Conservation (phyloP, 2,888 invertebrate genomes). For the Notodonta ziczac region DNA sequence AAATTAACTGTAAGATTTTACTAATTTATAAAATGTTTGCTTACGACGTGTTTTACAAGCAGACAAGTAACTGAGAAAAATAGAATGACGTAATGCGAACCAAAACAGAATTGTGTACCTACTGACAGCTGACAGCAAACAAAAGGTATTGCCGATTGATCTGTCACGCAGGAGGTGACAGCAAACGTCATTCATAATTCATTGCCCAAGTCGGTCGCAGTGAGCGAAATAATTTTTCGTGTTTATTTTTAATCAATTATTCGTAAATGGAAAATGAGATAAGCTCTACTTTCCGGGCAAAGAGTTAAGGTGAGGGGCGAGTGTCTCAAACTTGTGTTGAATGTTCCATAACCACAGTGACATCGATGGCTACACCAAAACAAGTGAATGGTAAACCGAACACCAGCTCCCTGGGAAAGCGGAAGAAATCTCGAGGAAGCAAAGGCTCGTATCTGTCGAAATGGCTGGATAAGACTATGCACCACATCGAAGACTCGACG, state of each 20-base stretch:
- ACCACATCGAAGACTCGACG: conserved; percentile 69
- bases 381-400: conserved; percentile 72
- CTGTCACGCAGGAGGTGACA: conserved; percentile 22
- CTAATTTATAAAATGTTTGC: too few relatives aligned
- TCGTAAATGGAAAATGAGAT: conserved; percentile 45
- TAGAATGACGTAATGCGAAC: too few relatives aligned
- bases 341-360: conserved; percentile 31
- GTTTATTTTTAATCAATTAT: conserved; percentile 29
- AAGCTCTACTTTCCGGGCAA: conserved; percentile 27
- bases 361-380: conserved; percentile 75
- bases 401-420: conserved; percentile 75
- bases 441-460: conserved; percentile 76
- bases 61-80: too few relatives aligned
- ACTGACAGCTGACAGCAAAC: too few relatives aligned
- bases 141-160: too few relatives aligned
- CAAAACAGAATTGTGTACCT: too few relatives aligned
- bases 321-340: conserved; percentile 20
- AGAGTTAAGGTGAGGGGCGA: conserved; percentile 29
- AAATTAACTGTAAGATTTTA: too few relatives aligned
- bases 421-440: conserved; percentile 76
- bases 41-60: too few relatives aligned
- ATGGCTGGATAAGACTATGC: conserved; percentile 81
- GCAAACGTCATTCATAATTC: conserved; percentile 40
- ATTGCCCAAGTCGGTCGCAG: conserved; percentile 43
- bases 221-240: conserved; percentile 34